Evolutionary conservation across 2,113 vertebrate species (phyloP), one percentile per base, ranked within the genome.

Genomic region (Piprites chloris): DNA sequence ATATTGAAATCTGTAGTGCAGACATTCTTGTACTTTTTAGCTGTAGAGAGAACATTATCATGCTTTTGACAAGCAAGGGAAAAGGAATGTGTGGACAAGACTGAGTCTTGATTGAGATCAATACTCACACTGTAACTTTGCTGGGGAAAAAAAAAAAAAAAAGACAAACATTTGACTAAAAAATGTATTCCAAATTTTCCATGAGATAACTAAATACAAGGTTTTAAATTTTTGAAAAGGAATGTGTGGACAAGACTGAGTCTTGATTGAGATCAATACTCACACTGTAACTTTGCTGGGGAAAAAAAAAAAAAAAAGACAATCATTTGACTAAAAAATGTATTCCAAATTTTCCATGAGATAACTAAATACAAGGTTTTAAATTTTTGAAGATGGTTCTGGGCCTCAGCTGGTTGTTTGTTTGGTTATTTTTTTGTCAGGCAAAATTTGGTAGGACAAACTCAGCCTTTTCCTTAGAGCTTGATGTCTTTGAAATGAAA

Each of bases 251-350:
- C 21, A 63, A 71, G 30, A 83, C n/a, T n/a, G n/a, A n/a, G n/a
- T n/a, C n/a, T n/a, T 63, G 52, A 86, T 15, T 68, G 24, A 80
- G 73, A 81, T 71, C 69, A 87, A 47, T 93, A 78, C 75, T 78
- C 23, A 78, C 23, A 18, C 30, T 87, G 74, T 37, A 69, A 84
- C 8, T 59, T 2, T 1, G 0, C 2, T 62, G 18, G 55, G 55
- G n/a, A n/a, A n/a, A 53, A 56, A 15, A 65, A 72, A 47, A 32
- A 74, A 91, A 75, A 87, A 55, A 49, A 1, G 1, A 4, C 9
- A 59, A 56, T 12, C 1, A 22, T 72, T 53, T 90, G 18, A 42
- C 18, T 63, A 55, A 55, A 67, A 84, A 65, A 69, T 11, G 4
- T 33, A 59, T 37, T 50, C 9, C 9, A 26, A 33, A 5, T 58